Evolutionary conservation across 2,797 vertebrate genomes (phyloP).

Genomic region (Naso thynnoides): DNA sequence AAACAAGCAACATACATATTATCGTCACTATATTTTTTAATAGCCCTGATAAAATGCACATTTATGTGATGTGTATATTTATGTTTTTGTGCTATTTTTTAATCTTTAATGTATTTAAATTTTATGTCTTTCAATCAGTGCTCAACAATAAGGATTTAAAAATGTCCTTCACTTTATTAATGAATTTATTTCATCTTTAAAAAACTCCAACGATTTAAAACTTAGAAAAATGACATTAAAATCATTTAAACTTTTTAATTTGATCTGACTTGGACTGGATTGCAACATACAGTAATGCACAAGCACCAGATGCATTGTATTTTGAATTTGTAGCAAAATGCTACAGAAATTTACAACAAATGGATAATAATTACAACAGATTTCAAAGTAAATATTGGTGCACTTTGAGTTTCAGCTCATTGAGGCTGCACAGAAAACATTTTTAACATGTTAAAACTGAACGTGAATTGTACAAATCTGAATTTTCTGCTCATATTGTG

Average conservation of each 20-base stretch:
- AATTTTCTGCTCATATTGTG: neutral
- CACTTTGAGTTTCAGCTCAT: neutral
- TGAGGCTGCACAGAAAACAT: neutral
- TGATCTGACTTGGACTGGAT: too few species aligned
- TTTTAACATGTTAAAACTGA: neutral
- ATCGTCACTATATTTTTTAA: neutral
- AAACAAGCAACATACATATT: conserved; percentile 7
- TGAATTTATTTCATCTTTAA: neutral
- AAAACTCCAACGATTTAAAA: neutral
- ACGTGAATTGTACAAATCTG: neutral
- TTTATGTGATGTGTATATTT: neutral
- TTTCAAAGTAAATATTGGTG: neutral
- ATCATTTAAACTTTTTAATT: neutral
- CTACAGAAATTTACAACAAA: too few species aligned
- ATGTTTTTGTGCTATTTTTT: neutral
- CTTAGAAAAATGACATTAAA: neutral
- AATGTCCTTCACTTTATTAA: neutral
- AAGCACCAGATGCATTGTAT: too few species aligned
- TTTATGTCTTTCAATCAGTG: neutral
- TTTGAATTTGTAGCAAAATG: too few species aligned
- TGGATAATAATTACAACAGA: neutral
- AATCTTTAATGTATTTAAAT: neutral
- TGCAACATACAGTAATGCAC: too few species aligned
- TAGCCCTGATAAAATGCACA: neutral
- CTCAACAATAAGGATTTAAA: neutral